A percentile compares a stretch with the other conserved stretches of the same genome.
These are phyloP conservation scores for Muricea muricata DNA, from an alignment of 92 coral and sea anemone genomes.

Conservation along the genomic window DNA sequence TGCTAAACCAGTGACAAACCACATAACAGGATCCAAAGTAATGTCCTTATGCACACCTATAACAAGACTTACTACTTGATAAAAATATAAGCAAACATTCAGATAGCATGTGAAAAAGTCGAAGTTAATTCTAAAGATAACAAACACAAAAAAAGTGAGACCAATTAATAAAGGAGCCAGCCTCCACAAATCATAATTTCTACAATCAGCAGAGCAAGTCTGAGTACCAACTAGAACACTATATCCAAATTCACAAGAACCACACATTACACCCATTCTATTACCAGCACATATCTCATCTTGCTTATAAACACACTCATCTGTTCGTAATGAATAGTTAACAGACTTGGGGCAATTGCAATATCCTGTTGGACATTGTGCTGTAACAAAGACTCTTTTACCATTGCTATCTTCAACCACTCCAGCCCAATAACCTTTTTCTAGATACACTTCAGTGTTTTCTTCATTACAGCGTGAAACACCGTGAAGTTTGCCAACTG, in stretches of 20 bases:
- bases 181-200: conserved; percentile 62
- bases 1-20: conserved; percentile 72
- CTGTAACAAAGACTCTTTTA: conserved; percentile 58
- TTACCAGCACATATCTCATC: conserved; percentile 68
- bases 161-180: conserved; percentile 61
- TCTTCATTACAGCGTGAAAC: conserved; percentile 69
- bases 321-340: conserved; percentile 52
- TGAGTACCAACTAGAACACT: conserved; percentile 76
- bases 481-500: conserved; percentile 48
- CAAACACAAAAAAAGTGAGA: conserved; percentile 67
- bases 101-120: conserved; percentile 87
- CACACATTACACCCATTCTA: conserved; percentile 78
- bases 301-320: conserved; percentile 68
- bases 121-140: conserved; percentile 74
- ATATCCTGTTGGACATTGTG: conserved; percentile 76
- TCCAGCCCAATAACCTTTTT: conserved; percentile 94
- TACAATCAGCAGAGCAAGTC: conserved; percentile 60
- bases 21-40: conserved; percentile 66
- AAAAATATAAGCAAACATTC: conserved; percentile 96
- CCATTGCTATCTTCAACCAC: conserved; percentile 31
- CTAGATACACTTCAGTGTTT: conserved; percentile 57
- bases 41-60: conserved; percentile 60
- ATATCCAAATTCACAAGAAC: conserved; percentile 66
- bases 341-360: conserved; percentile 54
- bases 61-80: conserved; percentile 72